These are phyloP conservation scores for Drosophila ezoana DNA, from an alignment of 2,888 invertebrate genomes.

Conservation along the genomic window DNA sequence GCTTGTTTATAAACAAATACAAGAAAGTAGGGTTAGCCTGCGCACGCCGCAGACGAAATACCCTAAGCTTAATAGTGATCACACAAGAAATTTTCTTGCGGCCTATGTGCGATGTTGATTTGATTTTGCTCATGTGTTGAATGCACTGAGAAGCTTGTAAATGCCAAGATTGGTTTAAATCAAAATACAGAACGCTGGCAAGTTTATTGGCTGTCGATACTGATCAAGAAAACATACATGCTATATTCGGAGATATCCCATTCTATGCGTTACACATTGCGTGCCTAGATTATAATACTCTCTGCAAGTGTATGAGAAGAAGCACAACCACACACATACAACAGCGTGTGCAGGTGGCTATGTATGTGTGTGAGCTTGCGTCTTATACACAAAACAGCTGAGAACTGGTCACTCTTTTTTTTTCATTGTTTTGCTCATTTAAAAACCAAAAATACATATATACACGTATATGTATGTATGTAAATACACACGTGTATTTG, in stretches of 20 bases:
- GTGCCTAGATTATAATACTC: neutral
- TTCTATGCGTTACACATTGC: neutral
- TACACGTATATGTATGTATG: neutral
- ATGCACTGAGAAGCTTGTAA: no score
- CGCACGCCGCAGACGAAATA: neutral
- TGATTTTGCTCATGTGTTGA: no score
- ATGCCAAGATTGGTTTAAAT: no score
- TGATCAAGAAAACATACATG: no score
- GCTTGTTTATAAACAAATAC: constrained; percentile 39
- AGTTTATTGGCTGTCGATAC: no score
- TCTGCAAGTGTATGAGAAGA: neutral
- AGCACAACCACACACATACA: neutral
- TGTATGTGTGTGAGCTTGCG: neutral
- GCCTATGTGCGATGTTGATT: no score
- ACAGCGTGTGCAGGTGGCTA: neutral
- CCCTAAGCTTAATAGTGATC: neutral
- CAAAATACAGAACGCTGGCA: no score
- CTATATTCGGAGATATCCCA: no score
- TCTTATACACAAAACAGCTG: constrained; percentile 37
- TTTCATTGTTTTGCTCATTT: neutral
- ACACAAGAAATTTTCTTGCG: neutral
- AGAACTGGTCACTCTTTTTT: constrained; percentile 18
- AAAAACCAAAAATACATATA: neutral
- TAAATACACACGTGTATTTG: neutral
- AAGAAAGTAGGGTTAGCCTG: neutral